Evolutionary conservation across 2,113 vertebrate species (phyloP), one percentile per base, ranked within the genome.

Genomic region (Engraulis encrasicolus): DNA sequence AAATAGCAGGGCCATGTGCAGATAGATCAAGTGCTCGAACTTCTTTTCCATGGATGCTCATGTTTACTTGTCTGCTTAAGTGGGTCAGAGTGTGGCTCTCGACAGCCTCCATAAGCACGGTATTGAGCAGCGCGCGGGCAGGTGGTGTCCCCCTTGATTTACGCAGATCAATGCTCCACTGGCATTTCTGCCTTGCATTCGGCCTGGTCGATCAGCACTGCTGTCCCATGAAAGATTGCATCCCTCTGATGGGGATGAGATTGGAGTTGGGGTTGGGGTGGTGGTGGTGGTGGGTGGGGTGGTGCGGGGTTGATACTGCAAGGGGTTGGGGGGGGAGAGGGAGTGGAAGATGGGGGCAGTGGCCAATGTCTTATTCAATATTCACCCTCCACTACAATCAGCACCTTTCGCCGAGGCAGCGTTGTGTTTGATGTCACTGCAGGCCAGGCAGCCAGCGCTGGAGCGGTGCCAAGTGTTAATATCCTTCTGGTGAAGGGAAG

Each of bases 11-110:
- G 79, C 78, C 18, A 52, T 45, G 19, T 54, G 7, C 37, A 78
- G 54, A 78, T 20, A 84, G 45, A 78, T 52, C 77, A 81, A 82
- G 66, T 71, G 37, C 38, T n/a, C 17, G 27, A 74, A 74, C 23
- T 74, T 74, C 14, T 74, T 15, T 81, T 81, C 74, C 82, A 92
- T 86, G 90, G 91, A 94, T 91, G 92, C 92, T 74, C 88, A 87
- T 93, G 91, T 95, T 93, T 91, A 90, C 91, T 92, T 91, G 92
- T 92, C 89, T 88, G 82, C 20, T 27, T 87, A 89, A 94, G 92
- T 94, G 91, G 93, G 94, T 93, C 94, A 95, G 88, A 91, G 88
- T 91, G 91, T 91, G 86, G 82, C 17, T 50, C 79, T 79, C 74
- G 14, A 91, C 88, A 92, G 86, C 81, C 91, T 80, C 79, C 83